Conservation (phyloP, 2,888 invertebrate genomes). For the Meghimatium bilineatum region DNA sequence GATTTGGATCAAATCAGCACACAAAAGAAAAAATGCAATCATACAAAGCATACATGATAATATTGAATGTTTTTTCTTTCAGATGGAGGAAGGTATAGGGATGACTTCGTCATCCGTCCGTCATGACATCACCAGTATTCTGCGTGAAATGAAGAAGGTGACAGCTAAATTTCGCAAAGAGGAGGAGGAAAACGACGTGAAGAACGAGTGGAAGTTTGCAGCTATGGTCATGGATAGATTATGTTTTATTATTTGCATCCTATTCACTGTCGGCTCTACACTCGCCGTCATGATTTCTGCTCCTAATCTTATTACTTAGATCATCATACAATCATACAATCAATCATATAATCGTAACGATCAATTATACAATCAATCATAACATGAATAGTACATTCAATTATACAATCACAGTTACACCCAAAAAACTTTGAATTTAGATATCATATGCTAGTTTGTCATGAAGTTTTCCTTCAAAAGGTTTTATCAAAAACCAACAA, state of each 20-base stretch:
- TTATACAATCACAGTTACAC: too few species aligned
- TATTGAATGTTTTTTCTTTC: neutral
- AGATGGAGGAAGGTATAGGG: conserved; percentile 54
- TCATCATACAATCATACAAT: neutral
- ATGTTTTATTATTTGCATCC: conserved; percentile 93
- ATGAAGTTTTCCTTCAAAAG: too few species aligned
- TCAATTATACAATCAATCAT: too few species aligned
- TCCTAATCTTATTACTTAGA: conserved; percentile 67
- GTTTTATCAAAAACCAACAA: too few species aligned
- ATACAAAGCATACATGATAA: too few species aligned
- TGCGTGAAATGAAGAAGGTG: conserved; percentile 95
- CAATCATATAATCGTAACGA: neutral
- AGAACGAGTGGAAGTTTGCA: conserved; percentile 98
- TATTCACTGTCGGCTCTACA: conserved; percentile 86
- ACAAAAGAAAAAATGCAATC: too few species aligned
- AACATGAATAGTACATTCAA: too few species aligned
- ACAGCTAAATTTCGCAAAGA: conserved; percentile 95
- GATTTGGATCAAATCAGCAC: too few species aligned
- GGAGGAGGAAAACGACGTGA: conserved; percentile 94
- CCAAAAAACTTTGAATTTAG: too few species aligned
- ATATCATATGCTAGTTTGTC: too few species aligned
- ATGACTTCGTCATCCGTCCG: conserved; percentile 48
- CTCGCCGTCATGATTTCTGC: conserved; percentile 72
- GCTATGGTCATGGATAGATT: conserved; percentile 99
- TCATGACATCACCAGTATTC: conserved; percentile 92